Evolutionary conservation across 2,888 invertebrate genomes (phyloP).

Genomic region (Latrodectus elegans): DNA sequence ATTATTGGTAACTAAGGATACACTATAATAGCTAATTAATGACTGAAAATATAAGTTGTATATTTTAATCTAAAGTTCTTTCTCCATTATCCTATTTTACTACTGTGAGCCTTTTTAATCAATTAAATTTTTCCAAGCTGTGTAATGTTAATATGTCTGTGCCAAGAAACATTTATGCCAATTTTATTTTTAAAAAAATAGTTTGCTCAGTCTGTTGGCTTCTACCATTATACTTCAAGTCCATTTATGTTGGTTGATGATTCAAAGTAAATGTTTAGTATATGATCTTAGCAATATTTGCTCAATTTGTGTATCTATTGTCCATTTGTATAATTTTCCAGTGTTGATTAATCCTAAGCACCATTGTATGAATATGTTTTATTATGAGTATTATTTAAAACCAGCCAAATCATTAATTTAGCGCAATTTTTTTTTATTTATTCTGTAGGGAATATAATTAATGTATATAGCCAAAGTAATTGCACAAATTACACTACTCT

Average conservation of each 20-base stretch:
- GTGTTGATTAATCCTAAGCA: conserved; percentile 1
- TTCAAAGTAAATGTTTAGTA: conserved; percentile 13
- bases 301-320: conserved; percentile 6
- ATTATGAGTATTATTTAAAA: no score
- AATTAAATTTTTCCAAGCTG: neutral
- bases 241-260: conserved; percentile 14
- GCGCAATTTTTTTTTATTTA: neutral
- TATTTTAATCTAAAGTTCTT: no score
- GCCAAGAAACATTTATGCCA: conserved; percentile 14
- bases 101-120: neutral
- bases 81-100: neutral
- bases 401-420: neutral
- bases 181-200: conserved; percentile 4
- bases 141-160: neutral
- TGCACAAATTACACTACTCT: neutral
- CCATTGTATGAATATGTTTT: conserved; percentile 1
- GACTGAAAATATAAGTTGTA: no score
- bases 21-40: no score
- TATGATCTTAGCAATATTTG: neutral
- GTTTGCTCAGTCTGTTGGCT: neutral
- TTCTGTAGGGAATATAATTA: neutral
- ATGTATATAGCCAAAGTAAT: neutral
- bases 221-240: conserved; percentile 1
- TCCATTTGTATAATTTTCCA: neutral
- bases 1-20: no score